These are phyloP conservation scores for Chrysogorgia sp. DNA, from an alignment of 92 coral and sea anemone species.

Conservation along the genomic window DNA sequence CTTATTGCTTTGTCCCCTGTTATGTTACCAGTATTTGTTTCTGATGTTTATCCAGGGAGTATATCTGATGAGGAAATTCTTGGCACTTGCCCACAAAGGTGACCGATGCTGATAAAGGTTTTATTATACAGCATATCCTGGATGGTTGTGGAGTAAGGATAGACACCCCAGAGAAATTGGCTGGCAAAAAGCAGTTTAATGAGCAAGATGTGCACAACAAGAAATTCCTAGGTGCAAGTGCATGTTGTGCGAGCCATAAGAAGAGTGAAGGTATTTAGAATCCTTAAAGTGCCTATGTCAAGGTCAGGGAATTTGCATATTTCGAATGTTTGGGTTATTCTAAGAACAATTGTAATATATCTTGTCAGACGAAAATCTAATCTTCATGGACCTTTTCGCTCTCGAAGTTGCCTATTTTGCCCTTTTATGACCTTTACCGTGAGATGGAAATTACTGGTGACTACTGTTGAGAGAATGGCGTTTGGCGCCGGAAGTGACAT, in stretches of 20 bases:
- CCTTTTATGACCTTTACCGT: too few relatives aligned
- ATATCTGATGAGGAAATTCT: constrained; percentile 51
- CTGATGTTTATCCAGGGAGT: constrained; percentile 50
- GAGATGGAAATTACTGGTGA: too few relatives aligned
- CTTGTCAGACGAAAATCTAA: too few relatives aligned
- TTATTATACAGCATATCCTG: constrained; percentile 65
- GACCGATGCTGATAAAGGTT: constrained; percentile 67
- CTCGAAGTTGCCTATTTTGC: too few relatives aligned
- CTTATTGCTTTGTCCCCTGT: constrained; percentile 52
- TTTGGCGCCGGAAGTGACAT: too few relatives aligned
- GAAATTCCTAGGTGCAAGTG: constrained; percentile 54
- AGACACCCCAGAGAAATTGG: constrained; percentile 64
- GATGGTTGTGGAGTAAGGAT: constrained; percentile 59
- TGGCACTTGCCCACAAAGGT: constrained; percentile 45
- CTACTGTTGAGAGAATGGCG: too few relatives aligned
- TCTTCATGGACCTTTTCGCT: too few relatives aligned
- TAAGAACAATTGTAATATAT: too few relatives aligned
- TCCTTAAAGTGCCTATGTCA: too few relatives aligned
- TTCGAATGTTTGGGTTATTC: too few relatives aligned
- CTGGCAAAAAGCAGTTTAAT: constrained; percentile 45
- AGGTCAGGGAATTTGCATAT: too few relatives aligned
- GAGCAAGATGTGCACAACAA: constrained; percentile 60
- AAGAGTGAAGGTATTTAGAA: constrained; percentile 43
- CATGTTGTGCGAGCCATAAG: constrained; percentile 54
- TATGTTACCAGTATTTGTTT: constrained; percentile 51